Evolutionary conservation across 2,797 vertebrate species (phyloP), one percentile per base, ranked within the genome.

Genomic region (Micropoecilia bifurca): DNA sequence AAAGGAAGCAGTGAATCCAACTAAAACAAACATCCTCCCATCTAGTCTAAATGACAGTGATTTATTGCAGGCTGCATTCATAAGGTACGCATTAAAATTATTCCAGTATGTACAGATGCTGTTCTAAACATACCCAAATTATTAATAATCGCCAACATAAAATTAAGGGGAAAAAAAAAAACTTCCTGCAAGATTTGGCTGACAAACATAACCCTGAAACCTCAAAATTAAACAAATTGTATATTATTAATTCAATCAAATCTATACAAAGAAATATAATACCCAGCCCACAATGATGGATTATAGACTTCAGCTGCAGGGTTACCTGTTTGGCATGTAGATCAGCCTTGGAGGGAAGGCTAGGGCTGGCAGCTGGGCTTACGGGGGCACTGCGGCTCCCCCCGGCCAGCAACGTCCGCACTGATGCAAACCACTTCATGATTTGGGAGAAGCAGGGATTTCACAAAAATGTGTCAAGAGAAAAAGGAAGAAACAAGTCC

Each of bases 351-450:
- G 87, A 89, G 55, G 90, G 78, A 71, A 86, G 57, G 83, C 14
- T 71, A 0, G 95, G 94, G 83, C 94, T 95, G 87, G 90, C 81
- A 22, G 78, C 84, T 0, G 93, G 94, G 83, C 88, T 94, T 75
- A 86, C 89, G 0, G 95, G 95, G 86, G 92, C 91, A 25, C 94
- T 94, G 0, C 76, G 92, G 78, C 91, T 95, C 53, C 93, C 91
- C 57, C 93, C 20, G 0, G 77, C 20, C 61, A 95, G 72, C 78
- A 84, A 63, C 0, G 83, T 79, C 0, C 93, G 91, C 69, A 96
- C 30, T 0, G 92, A 92, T 3, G 90, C 71, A 66, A 95, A 83
- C 95, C 95, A 96, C 94, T 91, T 96, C 95, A 96, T 96, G 79
- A 71, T 43, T 59, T 16, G 3, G 7, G 74, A n/a, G 33, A 4